Percentiles rank a stretch among this genome's conserved stretches.
phyloP scores from a whole-genome alignment of 1,140 invertebrate genomes.

The Homalodisca vitripennis region DNA sequence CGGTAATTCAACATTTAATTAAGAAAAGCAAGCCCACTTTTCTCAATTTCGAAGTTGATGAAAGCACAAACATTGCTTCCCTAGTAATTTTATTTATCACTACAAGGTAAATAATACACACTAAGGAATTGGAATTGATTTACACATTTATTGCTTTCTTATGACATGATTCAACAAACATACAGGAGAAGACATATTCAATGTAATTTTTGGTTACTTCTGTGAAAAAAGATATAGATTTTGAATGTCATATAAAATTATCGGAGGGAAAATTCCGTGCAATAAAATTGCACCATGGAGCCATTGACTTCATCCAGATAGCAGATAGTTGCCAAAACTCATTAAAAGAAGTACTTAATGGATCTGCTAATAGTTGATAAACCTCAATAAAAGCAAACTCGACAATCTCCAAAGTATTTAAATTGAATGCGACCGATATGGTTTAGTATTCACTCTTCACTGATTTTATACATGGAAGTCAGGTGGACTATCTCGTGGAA shows the following conservation, averaged over 20 bases:
- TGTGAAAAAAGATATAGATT: conserved; percentile 16
- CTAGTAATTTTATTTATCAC: conserved; percentile 27
- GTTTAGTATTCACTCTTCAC: conserved; percentile 44
- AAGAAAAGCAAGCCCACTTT: conserved; percentile 19
- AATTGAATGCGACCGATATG: conserved; percentile 45
- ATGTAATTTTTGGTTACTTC: conserved; percentile 27
- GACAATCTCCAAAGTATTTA: conserved; percentile 34
- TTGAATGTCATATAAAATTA: conserved; percentile 16
- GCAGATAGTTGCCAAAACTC: conserved; percentile 27
- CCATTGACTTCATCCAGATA: conserved; percentile 32
- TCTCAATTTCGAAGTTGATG: conserved; percentile 30
- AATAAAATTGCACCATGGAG: conserved; percentile 35
- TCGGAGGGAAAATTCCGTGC: conserved; percentile 25
- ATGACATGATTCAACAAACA: conserved; percentile 16
- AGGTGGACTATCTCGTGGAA: conserved; percentile 46
- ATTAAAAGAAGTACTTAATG: conserved; percentile 33
- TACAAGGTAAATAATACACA: conserved; percentile 26
- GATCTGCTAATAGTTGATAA: conserved; percentile 36
- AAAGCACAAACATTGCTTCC: conserved; percentile 23
- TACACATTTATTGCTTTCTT: conserved; percentile 24
- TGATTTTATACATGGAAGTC: conserved; percentile 46
- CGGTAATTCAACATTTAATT: not conserved
- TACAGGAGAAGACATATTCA: conserved; percentile 31
- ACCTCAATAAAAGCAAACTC: conserved; percentile 35
- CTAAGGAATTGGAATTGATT: conserved; percentile 21